Base-by-base conservation (phyloP, 2,888 invertebrate species). In the Ectobius pallidus region DNA sequence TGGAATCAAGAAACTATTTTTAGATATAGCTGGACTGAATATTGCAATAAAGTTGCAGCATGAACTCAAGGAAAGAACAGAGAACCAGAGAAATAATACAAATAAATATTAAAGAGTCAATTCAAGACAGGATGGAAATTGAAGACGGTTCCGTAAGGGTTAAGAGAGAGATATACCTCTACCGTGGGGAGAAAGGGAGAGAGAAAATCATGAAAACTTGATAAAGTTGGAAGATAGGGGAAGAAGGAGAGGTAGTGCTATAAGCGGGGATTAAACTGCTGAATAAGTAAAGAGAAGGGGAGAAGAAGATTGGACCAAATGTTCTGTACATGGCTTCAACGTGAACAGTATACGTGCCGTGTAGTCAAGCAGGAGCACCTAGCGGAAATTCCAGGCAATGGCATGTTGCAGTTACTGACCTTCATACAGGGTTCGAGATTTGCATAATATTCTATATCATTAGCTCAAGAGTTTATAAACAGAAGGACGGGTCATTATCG, bases 81-180 rank as follows among this genome's bases (percentile, higher is more conserved):
- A 65, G 27, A 25, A 65, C 9, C 11, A 42, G 63, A 46, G 46
- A 65, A 65, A 65, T 65, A 65, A 65, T 65, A 65, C 65, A 65
- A 65, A 65, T 65, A 65, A 46, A 65, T 65, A 65, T 65, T 65
- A 46, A 65, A 65, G n/a, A 65, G 65, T 65, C 65, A 65, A 65
- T 65, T 65, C 65, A 65, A 44, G 65, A 44, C 65, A 65, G 16
- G 44, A 44, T 44, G 65, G 27, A 14, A 44, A 46, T 65, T 65
- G 34, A 30, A 65, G 44, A 25, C 11, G 44, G 16, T 39, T 42
- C 22, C 4, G 42, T 63, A 42, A 42, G 42, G 63, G 63, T 42
- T 65, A 42, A 65, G 42, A 42, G 39, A 42, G 62, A 62, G 62
- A 16, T 34, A 62, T 32, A 42, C 42, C 14, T 20, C 34, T 42